Percentiles rank a stretch among this genome's conserved stretches.
These are phyloP conservation scores for Apis cerana DNA, from an alignment of 1,140 invertebrate species.

Conservation along the genomic window DNA sequence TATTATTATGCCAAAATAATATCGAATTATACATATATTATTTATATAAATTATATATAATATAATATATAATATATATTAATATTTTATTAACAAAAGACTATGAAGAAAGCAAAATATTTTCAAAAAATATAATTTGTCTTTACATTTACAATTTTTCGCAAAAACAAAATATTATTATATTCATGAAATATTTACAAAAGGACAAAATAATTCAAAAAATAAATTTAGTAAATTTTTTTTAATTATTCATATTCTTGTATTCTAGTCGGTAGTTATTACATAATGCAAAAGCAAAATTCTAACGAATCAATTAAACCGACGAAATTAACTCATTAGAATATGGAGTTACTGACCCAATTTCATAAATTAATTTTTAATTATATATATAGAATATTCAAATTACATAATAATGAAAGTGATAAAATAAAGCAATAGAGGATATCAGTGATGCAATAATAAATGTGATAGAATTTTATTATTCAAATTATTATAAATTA, in stretches of 20 bases:
- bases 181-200: background rate
- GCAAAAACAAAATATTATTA: too few species aligned
- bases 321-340: background rate
- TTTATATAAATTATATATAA: too few species aligned
- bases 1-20: too few species aligned
- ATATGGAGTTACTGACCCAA: background rate
- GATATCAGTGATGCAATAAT: background rate
- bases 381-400: background rate
- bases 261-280: background rate
- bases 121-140: too few species aligned
- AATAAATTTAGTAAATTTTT: background rate
- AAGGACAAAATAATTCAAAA: background rate
- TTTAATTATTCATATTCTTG: background rate
- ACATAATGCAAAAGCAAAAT: background rate
- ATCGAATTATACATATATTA: too few species aligned
- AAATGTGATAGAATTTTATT: background rate
- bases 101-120: too few species aligned
- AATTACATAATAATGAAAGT: conserved; percentile 4
- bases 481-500: too few species aligned
- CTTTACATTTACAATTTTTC: too few species aligned
- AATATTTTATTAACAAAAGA: too few species aligned
- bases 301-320: background rate
- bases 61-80: too few species aligned
- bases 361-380: conserved; percentile 7
- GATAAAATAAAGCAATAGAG: background rate